phyloP scores from a whole-genome alignment of 2,113 vertebrate genomes.

The Chunga burmeisteri region DNA sequence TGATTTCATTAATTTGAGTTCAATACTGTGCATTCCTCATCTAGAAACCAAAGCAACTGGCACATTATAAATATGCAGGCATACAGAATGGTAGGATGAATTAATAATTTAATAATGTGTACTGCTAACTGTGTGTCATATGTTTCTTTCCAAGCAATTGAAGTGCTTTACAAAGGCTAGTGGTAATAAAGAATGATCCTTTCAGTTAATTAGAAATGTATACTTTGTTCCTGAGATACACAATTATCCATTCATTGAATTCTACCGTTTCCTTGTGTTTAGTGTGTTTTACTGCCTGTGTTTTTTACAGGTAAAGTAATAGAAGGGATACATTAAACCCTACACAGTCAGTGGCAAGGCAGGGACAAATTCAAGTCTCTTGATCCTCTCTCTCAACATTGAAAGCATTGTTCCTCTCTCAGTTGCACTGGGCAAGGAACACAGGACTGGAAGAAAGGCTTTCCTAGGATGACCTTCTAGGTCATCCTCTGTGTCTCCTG shows the following conservation, averaged over 20 bases:
- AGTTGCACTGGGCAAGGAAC: background rate
- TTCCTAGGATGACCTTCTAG: conserved; percentile 28
- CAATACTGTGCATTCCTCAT: background rate
- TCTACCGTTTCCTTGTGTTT: background rate
- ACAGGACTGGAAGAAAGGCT: conserved; percentile 9
- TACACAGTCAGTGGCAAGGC: background rate
- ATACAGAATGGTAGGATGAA: conserved; percentile 3
- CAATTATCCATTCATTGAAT: background rate
- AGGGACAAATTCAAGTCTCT: conserved; percentile 13
- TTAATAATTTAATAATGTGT: conserved; percentile 14
- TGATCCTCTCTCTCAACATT: background rate
- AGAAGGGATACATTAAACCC: background rate
- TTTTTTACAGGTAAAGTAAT: background rate
- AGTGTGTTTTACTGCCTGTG: background rate
- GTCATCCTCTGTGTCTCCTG: conserved; percentile 20
- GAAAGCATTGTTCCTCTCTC: background rate
- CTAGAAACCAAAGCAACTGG: background rate
- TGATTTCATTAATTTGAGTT: conserved; percentile 23
- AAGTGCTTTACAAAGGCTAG: background rate
- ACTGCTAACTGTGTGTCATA: background rate
- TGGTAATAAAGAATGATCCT: background rate
- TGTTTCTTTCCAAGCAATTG: background rate
- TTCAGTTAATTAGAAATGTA: conserved; percentile 7
- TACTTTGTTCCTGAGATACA: background rate
- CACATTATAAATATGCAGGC: background rate